A percentile compares a stretch with the other conserved stretches of the same genome.
Conservation (phyloP, 2,888 invertebrate species). For the Epinotia bilunana region DNA sequence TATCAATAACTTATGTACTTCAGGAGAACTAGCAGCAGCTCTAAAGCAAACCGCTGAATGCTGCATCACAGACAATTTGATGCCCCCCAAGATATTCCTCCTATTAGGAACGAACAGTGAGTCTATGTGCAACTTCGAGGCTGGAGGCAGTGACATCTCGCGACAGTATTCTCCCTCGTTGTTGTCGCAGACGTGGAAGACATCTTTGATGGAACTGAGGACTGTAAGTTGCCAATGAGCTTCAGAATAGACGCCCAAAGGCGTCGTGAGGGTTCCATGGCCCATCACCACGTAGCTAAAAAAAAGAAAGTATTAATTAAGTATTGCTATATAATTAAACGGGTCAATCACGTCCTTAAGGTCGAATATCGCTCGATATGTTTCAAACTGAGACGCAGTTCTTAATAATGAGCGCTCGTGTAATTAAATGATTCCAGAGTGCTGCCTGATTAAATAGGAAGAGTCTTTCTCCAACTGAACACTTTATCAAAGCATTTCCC, state of each 20-base stretch:
- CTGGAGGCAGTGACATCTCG: constrained; percentile 55
- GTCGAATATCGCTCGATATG: too few relatives aligned
- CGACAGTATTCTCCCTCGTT: constrained; percentile 58
- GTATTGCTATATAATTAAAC: too few relatives aligned
- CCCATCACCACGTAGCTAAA: constrained; percentile 72
- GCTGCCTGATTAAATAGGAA: too few relatives aligned
- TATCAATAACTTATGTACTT: constrained; percentile 57
- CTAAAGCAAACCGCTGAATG: constrained; percentile 70
- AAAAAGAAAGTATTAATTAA: background rate
- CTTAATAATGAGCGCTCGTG: too few relatives aligned
- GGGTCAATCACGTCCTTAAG: too few relatives aligned
- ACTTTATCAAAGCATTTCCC: too few relatives aligned
- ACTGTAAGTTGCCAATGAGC: constrained; percentile 72
- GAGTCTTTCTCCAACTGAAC: too few relatives aligned
- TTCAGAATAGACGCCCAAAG: constrained; percentile 54
- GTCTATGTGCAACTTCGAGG: constrained; percentile 67
- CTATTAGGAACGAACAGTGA: constrained; percentile 75
- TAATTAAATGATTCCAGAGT: too few relatives aligned
- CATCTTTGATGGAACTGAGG: constrained; percentile 58
- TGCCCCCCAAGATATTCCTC: constrained; percentile 72
- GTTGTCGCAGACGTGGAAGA: constrained; percentile 73
- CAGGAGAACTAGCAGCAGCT: constrained; percentile 63
- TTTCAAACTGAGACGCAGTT: too few relatives aligned
- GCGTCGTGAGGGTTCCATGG: constrained; percentile 61
- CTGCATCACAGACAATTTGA: constrained; percentile 64